Base-by-base conservation (phyloP, 2,888 invertebrate genomes). In the Gymnoscelis rufifasciata region DNA sequence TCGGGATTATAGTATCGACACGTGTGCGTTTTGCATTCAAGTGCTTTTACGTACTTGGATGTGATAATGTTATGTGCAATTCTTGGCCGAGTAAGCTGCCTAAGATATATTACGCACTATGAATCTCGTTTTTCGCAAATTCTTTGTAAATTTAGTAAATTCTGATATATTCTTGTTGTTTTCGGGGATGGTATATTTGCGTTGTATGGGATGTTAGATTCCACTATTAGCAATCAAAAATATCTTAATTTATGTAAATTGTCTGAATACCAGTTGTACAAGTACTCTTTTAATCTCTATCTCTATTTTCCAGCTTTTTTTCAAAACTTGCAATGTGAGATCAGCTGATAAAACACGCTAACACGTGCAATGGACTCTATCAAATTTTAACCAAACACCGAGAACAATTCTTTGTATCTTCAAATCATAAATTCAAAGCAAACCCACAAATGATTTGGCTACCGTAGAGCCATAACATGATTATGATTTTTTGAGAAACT, bases 1-100 rank as follows among this genome's bases (percentile, higher is more conserved):
- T 66, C 54, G 59, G 79, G 87, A 86, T 87, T 86, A 87, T 68
- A 67, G 70, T 77, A 81, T 87, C 82, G 82, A 86, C 86, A 86
- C 86, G 83, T 83, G 84, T 81, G 76, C 74, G 74, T 66, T 67
- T 64, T 72, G 68, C 68, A 63, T 68, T 78, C 67, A 64, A 82
- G 83, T 76, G 77, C 78, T 74, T 82, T 80, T 70, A 74, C 68
- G 60, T 69, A 59, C 69, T 45, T 68, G 74, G 73, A 70, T 57
- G 54, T 60, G 62, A 66, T 70, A 66, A 64, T 50, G 40, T 38
- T 26, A 42, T 48, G 37, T 39, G 28, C 19, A 19, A 19, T 3
- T 3, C 19, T 19, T 19, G 19, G 19, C 19, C 5, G 19, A 19
- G 19, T 19, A 19, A 19, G 19, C 19, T 19, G 19, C 3, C 2